Conservation (phyloP, 2,113 vertebrate genomes). For the Rallus limicola region DNA sequence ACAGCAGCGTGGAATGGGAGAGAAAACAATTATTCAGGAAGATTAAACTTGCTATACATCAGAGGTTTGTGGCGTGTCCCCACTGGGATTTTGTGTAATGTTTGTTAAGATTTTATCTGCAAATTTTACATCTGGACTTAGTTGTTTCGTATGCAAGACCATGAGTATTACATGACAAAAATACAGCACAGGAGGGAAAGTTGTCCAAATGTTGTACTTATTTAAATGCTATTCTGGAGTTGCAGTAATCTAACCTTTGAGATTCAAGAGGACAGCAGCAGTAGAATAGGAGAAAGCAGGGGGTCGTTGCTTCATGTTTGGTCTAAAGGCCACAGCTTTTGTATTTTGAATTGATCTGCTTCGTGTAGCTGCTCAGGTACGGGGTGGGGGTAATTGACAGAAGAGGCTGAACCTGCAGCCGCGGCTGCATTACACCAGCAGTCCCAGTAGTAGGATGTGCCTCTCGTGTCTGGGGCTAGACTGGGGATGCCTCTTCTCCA, state of each 20-base stretch:
- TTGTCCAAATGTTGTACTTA: background rate
- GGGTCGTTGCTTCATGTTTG: background rate
- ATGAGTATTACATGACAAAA: background rate
- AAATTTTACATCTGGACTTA: background rate
- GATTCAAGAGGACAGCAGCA: background rate
- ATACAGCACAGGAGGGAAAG: background rate
- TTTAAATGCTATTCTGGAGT: background rate
- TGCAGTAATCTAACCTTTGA: background rate
- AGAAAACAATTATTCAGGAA: conserved; percentile 24
- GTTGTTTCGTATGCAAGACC: background rate
- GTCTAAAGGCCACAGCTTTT: background rate
- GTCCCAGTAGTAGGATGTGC: background rate
- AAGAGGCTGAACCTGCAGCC: background rate
- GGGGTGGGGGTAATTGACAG: background rate
- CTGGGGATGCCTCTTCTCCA: background rate
- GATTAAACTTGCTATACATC: conserved; percentile 8
- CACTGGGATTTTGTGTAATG: background rate
- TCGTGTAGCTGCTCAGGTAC: background rate
- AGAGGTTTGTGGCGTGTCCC: background rate
- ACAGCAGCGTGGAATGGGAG: background rate
- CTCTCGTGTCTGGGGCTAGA: background rate
- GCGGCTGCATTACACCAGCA: background rate
- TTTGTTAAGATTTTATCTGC: background rate
- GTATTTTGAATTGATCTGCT: background rate
- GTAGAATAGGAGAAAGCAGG: background rate